Conservation (phyloP, 2,113 vertebrate genomes). For the Cebidichthys violaceus region DNA sequence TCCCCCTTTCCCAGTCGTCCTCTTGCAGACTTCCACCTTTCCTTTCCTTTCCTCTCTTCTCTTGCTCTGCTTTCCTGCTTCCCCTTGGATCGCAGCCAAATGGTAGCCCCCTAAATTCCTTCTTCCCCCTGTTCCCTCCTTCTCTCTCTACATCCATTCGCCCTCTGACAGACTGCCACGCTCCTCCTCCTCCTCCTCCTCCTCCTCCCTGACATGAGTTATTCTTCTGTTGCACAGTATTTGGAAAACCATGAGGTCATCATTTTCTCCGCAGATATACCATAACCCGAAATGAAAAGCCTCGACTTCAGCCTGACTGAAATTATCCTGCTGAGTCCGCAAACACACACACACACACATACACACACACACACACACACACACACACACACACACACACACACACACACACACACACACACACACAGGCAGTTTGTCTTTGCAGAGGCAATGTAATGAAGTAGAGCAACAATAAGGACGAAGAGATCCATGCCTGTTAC, state of each 20-base stretch:
- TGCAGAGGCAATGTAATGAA: constrained; percentile 9
- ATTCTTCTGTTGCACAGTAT: constrained; percentile 54
- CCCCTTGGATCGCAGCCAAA: constrained; percentile 45
- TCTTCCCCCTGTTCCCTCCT: not conserved
- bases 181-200: constrained; percentile 52
- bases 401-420: constrained; percentile 44
- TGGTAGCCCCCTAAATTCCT: constrained; percentile 41
- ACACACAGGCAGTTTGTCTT: constrained; percentile 25
- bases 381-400: constrained; percentile 40
- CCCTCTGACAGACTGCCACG: constrained; percentile 53
- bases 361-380: constrained; percentile 43
- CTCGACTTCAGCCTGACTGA: constrained; percentile 41
- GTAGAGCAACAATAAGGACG: constrained; percentile 6
- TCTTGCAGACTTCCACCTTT: constrained; percentile 25
- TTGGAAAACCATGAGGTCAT: constrained; percentile 76
- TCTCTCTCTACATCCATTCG: constrained; percentile 34
- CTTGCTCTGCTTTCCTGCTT: constrained; percentile 61
- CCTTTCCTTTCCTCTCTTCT: constrained; percentile 28
- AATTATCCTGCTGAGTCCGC: constrained; percentile 52
- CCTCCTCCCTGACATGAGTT: constrained; percentile 59
- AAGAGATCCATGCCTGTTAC: constrained; percentile 25
- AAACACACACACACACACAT: constrained; percentile 42
- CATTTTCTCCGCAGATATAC: constrained; percentile 66
- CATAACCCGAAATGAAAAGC: constrained; percentile 67
- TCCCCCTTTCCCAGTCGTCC: constrained; percentile 17